Conservation (phyloP, 1,140 invertebrate genomes). For the Mizuhopecten yessoensis region DNA sequence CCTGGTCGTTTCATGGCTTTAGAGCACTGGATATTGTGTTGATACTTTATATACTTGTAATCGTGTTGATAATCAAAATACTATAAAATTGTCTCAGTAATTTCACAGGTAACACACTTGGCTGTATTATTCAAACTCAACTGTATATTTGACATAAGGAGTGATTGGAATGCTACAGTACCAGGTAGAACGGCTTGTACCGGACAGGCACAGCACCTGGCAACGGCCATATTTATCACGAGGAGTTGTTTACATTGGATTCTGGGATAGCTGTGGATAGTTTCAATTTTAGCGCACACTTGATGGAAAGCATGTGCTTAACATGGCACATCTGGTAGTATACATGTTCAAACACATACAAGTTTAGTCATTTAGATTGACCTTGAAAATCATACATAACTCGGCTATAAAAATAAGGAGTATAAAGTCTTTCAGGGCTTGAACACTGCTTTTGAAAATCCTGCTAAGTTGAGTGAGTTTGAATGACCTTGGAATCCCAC, state of each 20-base stretch:
- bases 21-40: too few species aligned
- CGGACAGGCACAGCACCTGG: neutral
- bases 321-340: neutral
- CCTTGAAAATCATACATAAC: neutral
- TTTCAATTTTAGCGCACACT: neutral
- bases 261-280: neutral
- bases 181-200: too few species aligned
- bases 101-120: too few species aligned
- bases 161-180: too few species aligned
- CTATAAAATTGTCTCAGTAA: too few species aligned
- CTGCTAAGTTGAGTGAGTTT: neutral
- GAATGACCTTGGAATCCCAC: neutral
- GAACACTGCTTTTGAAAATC: neutral
- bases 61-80: too few species aligned
- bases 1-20: too few species aligned
- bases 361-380: neutral
- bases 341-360: constrained; percentile 4
- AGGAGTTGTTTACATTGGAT: neutral
- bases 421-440: neutral
- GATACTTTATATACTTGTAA: too few species aligned
- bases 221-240: neutral
- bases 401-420: neutral
- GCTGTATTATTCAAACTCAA: too few species aligned
- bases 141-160: too few species aligned
- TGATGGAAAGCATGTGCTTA: constrained; percentile 24